Base-by-base conservation (phyloP, 2,113 vertebrate genomes). In the Lepisosteus osseus region DNA sequence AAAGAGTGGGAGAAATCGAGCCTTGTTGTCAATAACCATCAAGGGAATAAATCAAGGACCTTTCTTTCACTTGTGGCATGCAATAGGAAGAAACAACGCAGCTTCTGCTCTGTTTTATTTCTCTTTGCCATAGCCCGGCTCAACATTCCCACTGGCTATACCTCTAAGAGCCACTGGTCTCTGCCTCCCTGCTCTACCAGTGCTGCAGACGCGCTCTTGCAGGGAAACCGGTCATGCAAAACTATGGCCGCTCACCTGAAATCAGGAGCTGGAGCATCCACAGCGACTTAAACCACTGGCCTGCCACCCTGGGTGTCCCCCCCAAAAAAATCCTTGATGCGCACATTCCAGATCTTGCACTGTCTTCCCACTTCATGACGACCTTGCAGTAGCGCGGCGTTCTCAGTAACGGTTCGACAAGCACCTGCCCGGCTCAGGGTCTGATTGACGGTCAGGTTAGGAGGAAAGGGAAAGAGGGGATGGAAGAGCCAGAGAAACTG, bases 221-320 rank as follows among this genome's bases (percentile, higher is more conserved):
- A 29, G 29, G 29, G 29, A 29, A 29, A 29, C 29, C 2, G 29
- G 29, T 29, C 29, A 2, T 29, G 42, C 5, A 15, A 15, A 54
- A 7, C 12, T 9, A 2, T 7, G 11, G 14, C 7, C 13, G 67
- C 81, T 80, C 85, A 92, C 91, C 91, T 87, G 82, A 83, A 45
- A 77, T 29, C 3, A 73, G 54, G 66, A 77, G 69, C 72, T 59
- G 68, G 6, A 70, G 70, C 43, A 56, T 74, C 70, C 70, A 74
- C 29, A 83, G 80, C 6, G 81, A 57, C 72, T 75, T 80, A 67
- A 74, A 70, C 73, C 78, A 77, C 0, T n/a, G 75, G 15, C 57
- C 47, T 75, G 54, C 70, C 67, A 82, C 70, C 61, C 61, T 78
- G 13, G 82, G 70, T 7, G 77, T 12, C 11, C 56, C n/a, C 56